Evolutionary conservation across 2,888 invertebrate genomes (phyloP).

Genomic region (Bombylius discolor): DNA sequence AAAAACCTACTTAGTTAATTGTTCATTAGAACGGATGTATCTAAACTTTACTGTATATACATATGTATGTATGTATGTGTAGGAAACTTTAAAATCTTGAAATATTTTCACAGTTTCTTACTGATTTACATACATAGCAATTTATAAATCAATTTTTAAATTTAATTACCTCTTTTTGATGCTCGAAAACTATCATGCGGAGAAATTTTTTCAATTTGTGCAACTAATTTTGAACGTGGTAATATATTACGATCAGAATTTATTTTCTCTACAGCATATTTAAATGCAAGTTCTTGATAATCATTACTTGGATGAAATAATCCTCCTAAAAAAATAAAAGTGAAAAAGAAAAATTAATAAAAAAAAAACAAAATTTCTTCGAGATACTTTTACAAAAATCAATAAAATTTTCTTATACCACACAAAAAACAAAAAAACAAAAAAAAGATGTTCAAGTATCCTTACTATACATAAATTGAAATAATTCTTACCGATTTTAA

Average conservation of each 20-base stretch:
- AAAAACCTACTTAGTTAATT: no score
- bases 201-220: conserved; percentile 79
- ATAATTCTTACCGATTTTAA: not conserved
- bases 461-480: not conserved
- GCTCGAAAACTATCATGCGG: conserved; percentile 90
- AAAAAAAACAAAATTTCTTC: no score
- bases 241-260: conserved; percentile 71
- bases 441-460: not conserved
- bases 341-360: not conserved
- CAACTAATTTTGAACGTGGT: conserved; percentile 73
- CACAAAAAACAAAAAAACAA: not conserved
- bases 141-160: not conserved
- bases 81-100: no score
- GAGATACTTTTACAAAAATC: not conserved
- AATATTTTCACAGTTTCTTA: no score
- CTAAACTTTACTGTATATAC: no score
- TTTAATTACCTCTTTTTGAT: conserved; percentile 69
- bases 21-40: no score
- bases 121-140: no score
- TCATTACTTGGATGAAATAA: conserved; percentile 78
- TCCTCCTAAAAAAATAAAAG: conserved; percentile 47
- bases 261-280: conserved; percentile 83
- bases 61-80: no score
- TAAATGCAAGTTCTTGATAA: conserved; percentile 81
- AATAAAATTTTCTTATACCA: not conserved